Evolutionary conservation across 2,113 vertebrate species (phyloP).

Genomic region (Columba livia): DNA sequence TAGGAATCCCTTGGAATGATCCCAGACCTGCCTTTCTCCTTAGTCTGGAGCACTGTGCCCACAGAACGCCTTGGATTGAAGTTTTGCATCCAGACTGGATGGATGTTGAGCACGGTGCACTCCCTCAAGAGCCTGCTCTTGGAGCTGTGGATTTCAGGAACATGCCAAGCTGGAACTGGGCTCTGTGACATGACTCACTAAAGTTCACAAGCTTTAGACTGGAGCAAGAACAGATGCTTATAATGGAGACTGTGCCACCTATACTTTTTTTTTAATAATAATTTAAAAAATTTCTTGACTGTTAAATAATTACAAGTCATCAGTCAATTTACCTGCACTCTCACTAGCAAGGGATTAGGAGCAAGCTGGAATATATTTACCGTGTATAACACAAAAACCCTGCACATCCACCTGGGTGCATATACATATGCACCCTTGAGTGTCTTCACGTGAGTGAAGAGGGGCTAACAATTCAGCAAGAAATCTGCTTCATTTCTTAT

Average conservation of each 20-base stretch:
- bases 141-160: background rate
- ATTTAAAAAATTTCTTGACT: background rate
- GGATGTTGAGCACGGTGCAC: background rate
- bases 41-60: background rate
- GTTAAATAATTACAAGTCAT: conserved; percentile 10
- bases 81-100: background rate
- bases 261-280: background rate
- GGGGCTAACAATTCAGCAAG: background rate
- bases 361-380: background rate
- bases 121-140: background rate
- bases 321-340: background rate
- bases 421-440: too few species aligned
- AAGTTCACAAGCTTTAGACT: background rate
- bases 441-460: background rate
- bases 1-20: background rate
- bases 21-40: background rate
- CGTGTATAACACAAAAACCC: background rate
- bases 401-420: background rate
- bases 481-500: background rate
- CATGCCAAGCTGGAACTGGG: background rate
- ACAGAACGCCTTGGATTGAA: background rate
- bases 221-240: background rate
- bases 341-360: background rate
- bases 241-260: background rate
- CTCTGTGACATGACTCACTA: background rate